Conservation (phyloP, 2,888 invertebrate genomes). For the Danaus chrysippus region DNA sequence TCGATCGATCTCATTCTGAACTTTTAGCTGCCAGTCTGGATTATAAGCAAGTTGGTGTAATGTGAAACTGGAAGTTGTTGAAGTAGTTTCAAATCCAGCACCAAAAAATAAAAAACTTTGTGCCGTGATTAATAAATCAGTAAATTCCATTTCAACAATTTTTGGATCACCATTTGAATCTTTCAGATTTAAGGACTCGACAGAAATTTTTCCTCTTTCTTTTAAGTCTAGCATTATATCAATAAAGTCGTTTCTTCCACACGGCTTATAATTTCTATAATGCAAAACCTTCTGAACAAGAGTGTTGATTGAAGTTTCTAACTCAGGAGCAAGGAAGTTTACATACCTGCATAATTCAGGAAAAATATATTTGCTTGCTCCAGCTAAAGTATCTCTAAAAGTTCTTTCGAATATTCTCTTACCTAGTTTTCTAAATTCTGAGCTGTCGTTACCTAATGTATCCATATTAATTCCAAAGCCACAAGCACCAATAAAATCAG, state of each 20-base stretch:
- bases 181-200: conserved; percentile 58
- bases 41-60: conserved; percentile 70
- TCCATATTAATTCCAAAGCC: conserved; percentile 68
- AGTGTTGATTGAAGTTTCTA: conserved; percentile 50
- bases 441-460: conserved; percentile 56
- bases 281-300: conserved; percentile 53
- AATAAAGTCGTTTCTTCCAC: conserved; percentile 65
- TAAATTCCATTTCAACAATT: conserved; percentile 54
- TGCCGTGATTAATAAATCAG: conserved; percentile 56
- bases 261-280: conserved; percentile 54
- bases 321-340: conserved; percentile 48
- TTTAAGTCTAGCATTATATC: conserved; percentile 61
- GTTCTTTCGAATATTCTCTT: conserved; percentile 58
- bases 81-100: conserved; percentile 76
- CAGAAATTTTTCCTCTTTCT: conserved; percentile 58
- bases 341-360: conserved; percentile 58
- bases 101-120: conserved; percentile 71
- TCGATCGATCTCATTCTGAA: conserved; percentile 63
- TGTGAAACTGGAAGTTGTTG: conserved; percentile 68
- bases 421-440: conserved; percentile 61
- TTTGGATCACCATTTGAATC: conserved; percentile 55
- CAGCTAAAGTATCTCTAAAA: conserved; percentile 48
- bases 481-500: conserved; percentile 67
- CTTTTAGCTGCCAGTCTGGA: conserved; percentile 63
- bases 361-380: conserved; percentile 52